Percentiles rank a stretch among this genome's conserved stretches.
These are phyloP conservation scores for Palythoa grandis DNA, from an alignment of 92 coral and sea anemone species.

Conservation along the genomic window DNA sequence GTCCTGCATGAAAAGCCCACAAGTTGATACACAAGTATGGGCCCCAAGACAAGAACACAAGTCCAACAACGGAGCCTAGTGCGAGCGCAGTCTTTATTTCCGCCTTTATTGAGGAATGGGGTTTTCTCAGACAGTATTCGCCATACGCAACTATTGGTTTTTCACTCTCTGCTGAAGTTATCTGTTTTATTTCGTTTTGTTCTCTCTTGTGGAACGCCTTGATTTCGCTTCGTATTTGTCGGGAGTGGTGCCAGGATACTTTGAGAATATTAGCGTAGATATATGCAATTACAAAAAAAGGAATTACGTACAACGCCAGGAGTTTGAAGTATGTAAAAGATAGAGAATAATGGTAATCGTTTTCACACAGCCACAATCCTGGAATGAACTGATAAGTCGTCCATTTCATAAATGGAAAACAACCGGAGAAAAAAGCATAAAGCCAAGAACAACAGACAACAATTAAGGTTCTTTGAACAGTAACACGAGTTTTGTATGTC, in stretches of 20 bases:
- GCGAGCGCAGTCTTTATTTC: conserved; percentile 78
- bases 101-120: conserved; percentile 74
- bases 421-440: conserved; percentile 62
- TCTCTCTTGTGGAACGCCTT: conserved; percentile 72
- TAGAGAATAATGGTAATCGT: conserved; percentile 44
- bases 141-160: conserved; percentile 59
- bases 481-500: conserved; percentile 80
- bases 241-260: conserved; percentile 77
- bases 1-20: conserved; percentile 61
- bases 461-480: conserved; percentile 52
- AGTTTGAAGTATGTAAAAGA: conserved; percentile 78
- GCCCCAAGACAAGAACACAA: conserved; percentile 78
- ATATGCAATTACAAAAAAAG: conserved; percentile 65
- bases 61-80: conserved; percentile 78
- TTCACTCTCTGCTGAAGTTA: conserved; percentile 25
- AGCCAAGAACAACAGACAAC: conserved; percentile 62
- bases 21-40: conserved; percentile 69
- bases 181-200: conserved; percentile 9
- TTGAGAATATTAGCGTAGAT: conserved; percentile 72
- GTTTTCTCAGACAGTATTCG: conserved; percentile 82
- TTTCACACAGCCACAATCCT: conserved; percentile 85
- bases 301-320: conserved; percentile 67
- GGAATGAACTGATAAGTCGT: conserved; percentile 59
- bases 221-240: conserved; percentile 81
- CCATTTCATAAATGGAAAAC: conserved; percentile 80